Conservation (phyloP, 2,113 vertebrate genomes). For the Apistogramma diplotaenia region DNA sequence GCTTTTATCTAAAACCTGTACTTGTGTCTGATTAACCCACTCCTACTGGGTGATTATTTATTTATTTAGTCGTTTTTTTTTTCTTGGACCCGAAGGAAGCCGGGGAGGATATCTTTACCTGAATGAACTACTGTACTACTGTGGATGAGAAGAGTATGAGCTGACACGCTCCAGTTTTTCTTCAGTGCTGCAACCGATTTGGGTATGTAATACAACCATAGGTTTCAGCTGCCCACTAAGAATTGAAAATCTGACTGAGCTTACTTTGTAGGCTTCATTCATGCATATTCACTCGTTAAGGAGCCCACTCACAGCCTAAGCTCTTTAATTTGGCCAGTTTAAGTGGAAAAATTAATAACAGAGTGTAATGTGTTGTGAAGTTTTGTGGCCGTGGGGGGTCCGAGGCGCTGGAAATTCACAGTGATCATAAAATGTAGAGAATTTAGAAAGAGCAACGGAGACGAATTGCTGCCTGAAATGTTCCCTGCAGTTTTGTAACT, state of each 20-base stretch:
- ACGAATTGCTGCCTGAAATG: slow-evolving; percentile 50
- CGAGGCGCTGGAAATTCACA: slow-evolving; percentile 23
- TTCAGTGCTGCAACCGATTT: slow-evolving; percentile 55
- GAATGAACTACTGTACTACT: slow-evolving; percentile 37
- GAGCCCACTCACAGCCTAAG: slow-evolving; percentile 22
- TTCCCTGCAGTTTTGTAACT: slow-evolving; percentile 48
- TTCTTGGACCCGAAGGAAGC: slow-evolving; percentile 34
- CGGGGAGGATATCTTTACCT: slow-evolving; percentile 59
- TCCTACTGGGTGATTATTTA: slow-evolving; percentile 27
- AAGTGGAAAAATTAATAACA: slow-evolving; percentile 44
- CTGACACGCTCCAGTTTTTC: slow-evolving; percentile 69
- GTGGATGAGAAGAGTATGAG: slow-evolving; percentile 64
- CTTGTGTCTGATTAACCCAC: slow-evolving; percentile 36
- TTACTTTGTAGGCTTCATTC: slow-evolving; percentile 56
- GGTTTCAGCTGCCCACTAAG: slow-evolving; percentile 28
- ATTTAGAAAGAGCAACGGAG: slow-evolving; percentile 30
- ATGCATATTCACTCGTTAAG: slow-evolving; percentile 28
- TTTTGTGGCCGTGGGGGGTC: slow-evolving; percentile 45
- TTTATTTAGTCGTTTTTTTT: background rate
- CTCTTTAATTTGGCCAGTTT: slow-evolving; percentile 43
- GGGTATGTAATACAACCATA: slow-evolving; percentile 62
- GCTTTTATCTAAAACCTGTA: slow-evolving; percentile 40
- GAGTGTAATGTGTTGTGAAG: slow-evolving; percentile 55
- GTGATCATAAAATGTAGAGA: slow-evolving; percentile 53
- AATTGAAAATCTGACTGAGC: slow-evolving; percentile 41